Evolutionary conservation across 2,888 invertebrate genomes (phyloP), one percentile per base, ranked within the genome.

Genomic region (Sesia apiformis): DNA sequence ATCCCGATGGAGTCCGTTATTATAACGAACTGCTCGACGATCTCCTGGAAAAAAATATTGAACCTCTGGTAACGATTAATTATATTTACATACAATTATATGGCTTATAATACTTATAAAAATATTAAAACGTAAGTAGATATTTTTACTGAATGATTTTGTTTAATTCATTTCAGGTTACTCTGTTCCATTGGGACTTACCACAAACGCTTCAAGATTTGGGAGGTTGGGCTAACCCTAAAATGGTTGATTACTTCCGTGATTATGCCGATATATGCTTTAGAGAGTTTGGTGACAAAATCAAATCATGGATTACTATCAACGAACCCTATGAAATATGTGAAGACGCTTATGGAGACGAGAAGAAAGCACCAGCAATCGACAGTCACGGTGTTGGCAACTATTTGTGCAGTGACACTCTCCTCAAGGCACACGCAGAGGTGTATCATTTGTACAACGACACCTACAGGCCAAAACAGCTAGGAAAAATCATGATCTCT

Each of bases 181-280:
- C 93, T 0, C 69, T 93, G 52, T 93, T 92, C 80, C 93, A 94
- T 65, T 93, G 92, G 92, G 93, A 94, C 72, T 78, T 93, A 57
- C 93, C 93, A 0, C 91, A 92, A 76, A 63, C 78, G 2, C 76
- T 92, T 1, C 91, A 91, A 87, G 83, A 92, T 67, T 70, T 89
- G 5, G 91, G 91, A 52, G 91, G 91, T 38, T 91, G 90, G 90
- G 74, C 90, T 0, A 91, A 91, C 64, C 88, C 90, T 0, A 78
- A 78, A 58, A 84, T 91, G 77, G 72, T 87, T 39, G 86, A 91
- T 54, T 91, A 90, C 67, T 91, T 91, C 81, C 84, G 78, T 40
- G 91, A 92, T 61, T 92, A 91, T 63, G 80, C 92, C 3, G 82
- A 87, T 55, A 53, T 92, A 2, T 88, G 91, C 70, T 92, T 88